Conservation (phyloP, 1,140 invertebrate genomes). For the Drosophila asahinai region DNA sequence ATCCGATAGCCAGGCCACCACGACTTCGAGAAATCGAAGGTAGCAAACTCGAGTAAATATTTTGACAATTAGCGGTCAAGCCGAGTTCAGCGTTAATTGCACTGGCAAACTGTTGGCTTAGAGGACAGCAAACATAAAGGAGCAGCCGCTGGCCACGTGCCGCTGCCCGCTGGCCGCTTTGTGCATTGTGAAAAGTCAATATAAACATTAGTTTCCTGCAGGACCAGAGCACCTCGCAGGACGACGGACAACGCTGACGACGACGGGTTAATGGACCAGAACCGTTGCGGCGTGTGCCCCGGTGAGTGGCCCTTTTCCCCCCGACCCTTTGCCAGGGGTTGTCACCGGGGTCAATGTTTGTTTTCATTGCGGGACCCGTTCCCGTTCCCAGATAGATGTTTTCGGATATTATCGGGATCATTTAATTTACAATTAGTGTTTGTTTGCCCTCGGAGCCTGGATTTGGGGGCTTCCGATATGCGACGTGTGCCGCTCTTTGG, state of each 20-base stretch:
- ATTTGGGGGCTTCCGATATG: constrained; percentile 7
- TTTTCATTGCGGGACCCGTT: constrained; percentile 70
- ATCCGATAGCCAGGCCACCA: neutral
- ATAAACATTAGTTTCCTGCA: constrained; percentile 62
- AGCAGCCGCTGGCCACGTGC: constrained; percentile 60
- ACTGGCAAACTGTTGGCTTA: constrained; percentile 61
- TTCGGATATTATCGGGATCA: constrained; percentile 84
- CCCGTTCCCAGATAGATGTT: constrained; percentile 65
- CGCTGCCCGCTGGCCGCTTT: constrained; percentile 36
- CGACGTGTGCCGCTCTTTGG: constrained; percentile 30
- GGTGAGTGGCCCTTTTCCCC: constrained; percentile 60
- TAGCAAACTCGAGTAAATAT: constrained; percentile 75
- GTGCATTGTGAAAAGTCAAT: constrained; percentile 75
- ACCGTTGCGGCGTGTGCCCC: constrained; percentile 78
- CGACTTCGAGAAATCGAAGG: constrained; percentile 19
- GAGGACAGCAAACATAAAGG: constrained; percentile 36
- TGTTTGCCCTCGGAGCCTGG: constrained; percentile 28
- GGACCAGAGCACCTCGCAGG: constrained; percentile 42
- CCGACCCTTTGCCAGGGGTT: constrained; percentile 17
- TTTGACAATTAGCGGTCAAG: constrained; percentile 84
- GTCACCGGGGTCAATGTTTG: constrained; percentile 71
- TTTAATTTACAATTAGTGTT: constrained; percentile 83
- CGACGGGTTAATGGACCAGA: constrained; percentile 84
- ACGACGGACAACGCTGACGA: constrained; percentile 33
- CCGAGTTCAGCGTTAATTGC: constrained; percentile 74